These are phyloP conservation scores for Leucophora obtusa DNA, from an alignment of 2,888 invertebrate species.

Conservation along the genomic window DNA sequence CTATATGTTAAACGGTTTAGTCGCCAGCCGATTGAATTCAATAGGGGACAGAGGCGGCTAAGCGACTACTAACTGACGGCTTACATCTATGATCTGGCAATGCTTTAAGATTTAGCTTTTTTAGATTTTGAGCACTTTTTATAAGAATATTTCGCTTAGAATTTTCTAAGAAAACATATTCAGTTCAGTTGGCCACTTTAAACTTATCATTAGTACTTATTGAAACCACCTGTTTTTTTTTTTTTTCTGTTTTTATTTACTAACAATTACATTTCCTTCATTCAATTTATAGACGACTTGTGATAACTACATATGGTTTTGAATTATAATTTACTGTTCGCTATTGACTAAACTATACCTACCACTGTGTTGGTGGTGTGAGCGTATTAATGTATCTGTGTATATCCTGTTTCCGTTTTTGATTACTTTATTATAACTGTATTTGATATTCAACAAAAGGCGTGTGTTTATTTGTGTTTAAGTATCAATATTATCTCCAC, in stretches of 20 bases:
- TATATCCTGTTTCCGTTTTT: constrained; percentile 66
- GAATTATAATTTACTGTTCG: constrained; percentile 35
- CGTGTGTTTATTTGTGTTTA: constrained; percentile 28
- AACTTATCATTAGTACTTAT: background rate
- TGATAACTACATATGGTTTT: constrained; percentile 30
- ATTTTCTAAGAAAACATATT: no score
- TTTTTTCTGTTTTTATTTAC: background rate
- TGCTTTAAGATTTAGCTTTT: no score
- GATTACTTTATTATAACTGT: constrained; percentile 73
- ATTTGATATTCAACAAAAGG: constrained; percentile 12
- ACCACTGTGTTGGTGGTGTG: background rate
- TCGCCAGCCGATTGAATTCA: no score
- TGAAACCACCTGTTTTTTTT: constrained; percentile 30
- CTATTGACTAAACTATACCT: constrained; percentile 10
- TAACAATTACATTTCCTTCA: constrained; percentile 3
- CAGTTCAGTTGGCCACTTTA: no score
- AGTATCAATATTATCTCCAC: constrained; percentile 57
- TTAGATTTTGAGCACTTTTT: no score
- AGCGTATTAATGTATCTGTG: background rate
- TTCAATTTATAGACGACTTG: background rate
- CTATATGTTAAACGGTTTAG: no score
- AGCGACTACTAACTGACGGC: no score
- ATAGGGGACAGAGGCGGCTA: no score
- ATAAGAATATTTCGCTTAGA: no score
- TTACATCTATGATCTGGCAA: no score